Conservation (phyloP, 2,113 vertebrate genomes). For the Leptosomus discolor region DNA sequence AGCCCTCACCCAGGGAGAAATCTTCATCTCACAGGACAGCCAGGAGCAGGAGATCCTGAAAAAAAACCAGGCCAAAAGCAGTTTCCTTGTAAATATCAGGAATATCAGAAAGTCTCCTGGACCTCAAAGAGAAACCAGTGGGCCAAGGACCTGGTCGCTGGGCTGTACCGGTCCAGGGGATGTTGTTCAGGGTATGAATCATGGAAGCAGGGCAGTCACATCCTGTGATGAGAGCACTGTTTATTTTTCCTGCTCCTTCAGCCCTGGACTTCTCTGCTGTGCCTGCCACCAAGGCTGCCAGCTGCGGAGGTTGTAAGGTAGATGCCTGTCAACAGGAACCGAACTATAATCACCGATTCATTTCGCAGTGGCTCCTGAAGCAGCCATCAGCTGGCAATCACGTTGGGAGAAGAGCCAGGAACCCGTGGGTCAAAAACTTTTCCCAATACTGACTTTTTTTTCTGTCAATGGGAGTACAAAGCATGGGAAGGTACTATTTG, state of each 20-base stretch:
- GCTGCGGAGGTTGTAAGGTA: not conserved
- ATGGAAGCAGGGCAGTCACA: not conserved
- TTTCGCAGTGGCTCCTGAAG: not conserved
- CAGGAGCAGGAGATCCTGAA: not conserved
- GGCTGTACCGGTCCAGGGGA: not conserved
- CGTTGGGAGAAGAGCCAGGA: not conserved
- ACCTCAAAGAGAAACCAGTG: not conserved
- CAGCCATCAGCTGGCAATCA: not conserved
- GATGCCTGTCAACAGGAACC: not conserved
- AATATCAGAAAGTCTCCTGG: not conserved
- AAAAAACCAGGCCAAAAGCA: not conserved
- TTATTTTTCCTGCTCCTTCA: constrained; percentile 28
- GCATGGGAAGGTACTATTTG: not conserved
- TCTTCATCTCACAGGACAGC: not conserved
- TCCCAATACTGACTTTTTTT: not conserved
- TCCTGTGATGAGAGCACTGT: not conserved
- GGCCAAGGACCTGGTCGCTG: not conserved
- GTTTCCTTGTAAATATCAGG: not conserved
- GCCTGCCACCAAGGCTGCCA: not conserved
- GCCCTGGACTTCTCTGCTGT: not conserved
- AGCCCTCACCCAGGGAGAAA: not conserved
- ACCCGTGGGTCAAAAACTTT: not conserved
- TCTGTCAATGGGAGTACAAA: not conserved
- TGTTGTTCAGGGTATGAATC: constrained; percentile 26
- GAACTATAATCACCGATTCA: not conserved